Evolutionary conservation across 64 coral and sea anemone genomes (phyloP).

Genomic region (Montipora sp.): DNA sequence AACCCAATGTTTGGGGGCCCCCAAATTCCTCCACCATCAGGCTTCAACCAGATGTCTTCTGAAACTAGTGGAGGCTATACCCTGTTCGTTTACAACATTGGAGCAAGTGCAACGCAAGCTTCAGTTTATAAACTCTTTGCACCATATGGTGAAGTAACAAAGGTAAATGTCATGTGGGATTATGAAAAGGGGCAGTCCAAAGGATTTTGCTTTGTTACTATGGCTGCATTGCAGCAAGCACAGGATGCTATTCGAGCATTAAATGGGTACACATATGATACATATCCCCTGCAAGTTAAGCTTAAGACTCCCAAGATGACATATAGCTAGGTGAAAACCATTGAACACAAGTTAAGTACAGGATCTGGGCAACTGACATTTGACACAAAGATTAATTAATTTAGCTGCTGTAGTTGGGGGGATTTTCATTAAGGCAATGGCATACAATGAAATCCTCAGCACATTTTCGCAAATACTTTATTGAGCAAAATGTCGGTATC

Average conservation of each 20-base stretch:
- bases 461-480: too few species aligned
- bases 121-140: slow-evolving; percentile 73
- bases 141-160: slow-evolving; percentile 67
- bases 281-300: slow-evolving; percentile 77
- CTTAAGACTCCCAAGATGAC: slow-evolving; percentile 64
- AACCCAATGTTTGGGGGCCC: slow-evolving; percentile 64
- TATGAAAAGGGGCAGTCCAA: slow-evolving; percentile 75
- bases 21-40: slow-evolving; percentile 36
- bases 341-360: neutral
- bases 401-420: too few species aligned
- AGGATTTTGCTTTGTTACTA: slow-evolving; percentile 93
- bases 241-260: slow-evolving; percentile 65
- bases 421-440: too few species aligned
- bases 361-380: neutral
- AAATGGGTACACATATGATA: slow-evolving; percentile 70
- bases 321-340: neutral
- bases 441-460: too few species aligned
- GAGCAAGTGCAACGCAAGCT: slow-evolving; percentile 58
- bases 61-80: slow-evolving; percentile 35
- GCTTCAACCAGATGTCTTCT: slow-evolving; percentile 14
- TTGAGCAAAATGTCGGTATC: too few species aligned
- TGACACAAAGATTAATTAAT: too few species aligned
- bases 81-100: slow-evolving; percentile 88
- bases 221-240: slow-evolving; percentile 67
- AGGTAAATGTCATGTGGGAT: slow-evolving; percentile 95